These are phyloP conservation scores for Anabacerthia variegaticeps DNA, from an alignment of 2,797 vertebrate genomes.

Conservation along the genomic window DNA sequence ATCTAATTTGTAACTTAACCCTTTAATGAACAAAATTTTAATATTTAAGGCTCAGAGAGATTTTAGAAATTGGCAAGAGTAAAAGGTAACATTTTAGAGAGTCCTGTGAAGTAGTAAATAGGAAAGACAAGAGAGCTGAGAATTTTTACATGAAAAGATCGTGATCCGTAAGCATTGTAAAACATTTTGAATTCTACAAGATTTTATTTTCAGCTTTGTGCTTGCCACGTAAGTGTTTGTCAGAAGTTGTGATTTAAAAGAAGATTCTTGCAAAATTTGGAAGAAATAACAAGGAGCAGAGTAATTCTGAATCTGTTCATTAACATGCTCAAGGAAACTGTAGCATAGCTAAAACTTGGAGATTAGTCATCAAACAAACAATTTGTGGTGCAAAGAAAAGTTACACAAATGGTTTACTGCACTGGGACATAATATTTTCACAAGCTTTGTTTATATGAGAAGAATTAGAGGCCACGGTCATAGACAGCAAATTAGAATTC, in stretches of 20 bases:
- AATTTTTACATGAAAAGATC: not conserved
- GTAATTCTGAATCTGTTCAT: not conserved
- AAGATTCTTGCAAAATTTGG: not conserved
- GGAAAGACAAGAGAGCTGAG: not conserved
- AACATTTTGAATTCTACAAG: not conserved
- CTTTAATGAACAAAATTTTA: not conserved
- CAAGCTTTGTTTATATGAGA: constrained; percentile 4
- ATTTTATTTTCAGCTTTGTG: not conserved
- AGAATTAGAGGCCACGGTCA: not conserved
- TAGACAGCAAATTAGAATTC: not conserved
- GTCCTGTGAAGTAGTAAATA: not conserved
- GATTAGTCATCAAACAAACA: constrained; percentile 19
- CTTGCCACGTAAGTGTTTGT: not conserved
- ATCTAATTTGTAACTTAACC: not conserved
- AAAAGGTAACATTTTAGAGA: not conserved
- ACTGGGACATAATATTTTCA: constrained; percentile 29
- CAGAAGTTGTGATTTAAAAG: not conserved
- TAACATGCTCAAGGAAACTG: not conserved
- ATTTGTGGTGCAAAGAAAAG: not conserved
- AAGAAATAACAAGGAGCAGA: not conserved
- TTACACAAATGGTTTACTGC: not conserved
- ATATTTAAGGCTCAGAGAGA: not conserved
- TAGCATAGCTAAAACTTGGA: not conserved
- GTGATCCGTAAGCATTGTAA: not conserved
- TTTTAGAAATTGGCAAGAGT: not conserved